phyloP scores from a whole-genome alignment of 2,113 vertebrate species.

The Peromyscus leucopus region DNA sequence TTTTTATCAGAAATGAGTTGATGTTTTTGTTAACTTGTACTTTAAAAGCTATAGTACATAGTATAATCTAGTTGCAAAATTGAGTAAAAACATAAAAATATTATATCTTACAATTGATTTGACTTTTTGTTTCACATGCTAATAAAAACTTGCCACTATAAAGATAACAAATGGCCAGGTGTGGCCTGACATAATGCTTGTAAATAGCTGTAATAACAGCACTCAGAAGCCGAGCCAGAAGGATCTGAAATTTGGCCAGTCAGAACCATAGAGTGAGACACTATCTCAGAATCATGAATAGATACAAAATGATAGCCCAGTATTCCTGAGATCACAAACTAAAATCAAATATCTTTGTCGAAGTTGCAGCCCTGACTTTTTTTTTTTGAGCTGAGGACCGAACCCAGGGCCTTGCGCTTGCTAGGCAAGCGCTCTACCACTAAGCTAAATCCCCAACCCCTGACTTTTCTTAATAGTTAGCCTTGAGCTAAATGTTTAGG shows the following conservation, averaged over 20 bases:
- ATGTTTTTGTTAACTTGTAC: constrained; percentile 56
- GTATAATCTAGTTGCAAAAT: constrained; percentile 28
- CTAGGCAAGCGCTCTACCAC: too few species aligned
- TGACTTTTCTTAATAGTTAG: constrained; percentile 5
- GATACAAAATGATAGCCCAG: not conserved
- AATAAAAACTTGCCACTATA: not conserved
- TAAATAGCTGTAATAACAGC: not conserved
- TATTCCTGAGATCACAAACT: not conserved
- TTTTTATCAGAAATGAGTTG: constrained; percentile 60
- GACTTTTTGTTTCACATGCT: constrained; percentile 28
- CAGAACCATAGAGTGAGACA: not conserved
- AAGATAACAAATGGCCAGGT: not conserved
- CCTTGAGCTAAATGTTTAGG: not conserved
- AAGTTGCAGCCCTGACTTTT: not conserved
- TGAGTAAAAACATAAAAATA: constrained; percentile 25
- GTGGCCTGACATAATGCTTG: not conserved
- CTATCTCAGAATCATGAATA: not conserved
- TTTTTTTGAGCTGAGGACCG: too few species aligned
- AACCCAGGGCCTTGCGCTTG: too few species aligned
- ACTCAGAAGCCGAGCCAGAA: not conserved
- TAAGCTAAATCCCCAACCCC: not conserved
- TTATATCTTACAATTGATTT: not conserved
- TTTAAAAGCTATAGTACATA: constrained; percentile 28
- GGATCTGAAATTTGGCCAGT: not conserved
- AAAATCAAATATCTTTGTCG: constrained; percentile 10